Conservation (phyloP, 2,113 vertebrate genomes). For the Ceyx cyanopectus region DNA sequence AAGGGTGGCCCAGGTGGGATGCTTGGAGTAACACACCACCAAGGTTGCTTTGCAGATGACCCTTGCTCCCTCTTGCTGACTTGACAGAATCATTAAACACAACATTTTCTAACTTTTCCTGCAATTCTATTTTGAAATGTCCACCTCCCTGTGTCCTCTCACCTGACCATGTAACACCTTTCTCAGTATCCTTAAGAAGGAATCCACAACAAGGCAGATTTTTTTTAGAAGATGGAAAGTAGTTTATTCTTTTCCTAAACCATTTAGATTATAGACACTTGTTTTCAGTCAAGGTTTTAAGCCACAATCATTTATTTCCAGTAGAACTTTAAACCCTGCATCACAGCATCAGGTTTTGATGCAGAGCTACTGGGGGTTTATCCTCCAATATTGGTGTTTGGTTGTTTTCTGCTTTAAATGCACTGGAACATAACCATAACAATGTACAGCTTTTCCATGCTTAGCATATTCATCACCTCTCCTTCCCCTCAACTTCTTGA, state of each 20-base stretch:
- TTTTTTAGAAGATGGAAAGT: not conserved
- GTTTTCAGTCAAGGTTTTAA: not conserved
- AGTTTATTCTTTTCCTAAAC: not conserved
- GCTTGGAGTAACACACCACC: not conserved
- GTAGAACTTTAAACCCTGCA: not conserved
- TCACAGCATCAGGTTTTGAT: not conserved
- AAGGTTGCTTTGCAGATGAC: not conserved
- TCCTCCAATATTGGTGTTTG: not conserved
- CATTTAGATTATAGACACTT: not conserved
- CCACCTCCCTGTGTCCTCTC: not conserved
- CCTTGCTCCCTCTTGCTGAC: fast-evolving
- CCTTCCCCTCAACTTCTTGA: slow-evolving; percentile 36
- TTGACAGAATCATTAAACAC: not conserved
- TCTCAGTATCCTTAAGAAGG: not conserved
- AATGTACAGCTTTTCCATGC: not conserved
- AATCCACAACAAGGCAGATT: not conserved
- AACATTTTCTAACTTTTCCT: not conserved
- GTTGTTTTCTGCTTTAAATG: slow-evolving; percentile 8
- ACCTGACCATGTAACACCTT: not conserved
- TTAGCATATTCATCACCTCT: slow-evolving; percentile 38
- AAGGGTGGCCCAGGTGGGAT: not conserved
- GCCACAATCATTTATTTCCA: not conserved
- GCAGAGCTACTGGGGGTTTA: not conserved
- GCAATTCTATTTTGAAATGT: not conserved
- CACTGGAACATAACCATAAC: not conserved